Evolutionary conservation across 1,140 invertebrate genomes (phyloP), one percentile per base, ranked within the genome.

Genomic region (Pristionchus pacificus): DNA sequence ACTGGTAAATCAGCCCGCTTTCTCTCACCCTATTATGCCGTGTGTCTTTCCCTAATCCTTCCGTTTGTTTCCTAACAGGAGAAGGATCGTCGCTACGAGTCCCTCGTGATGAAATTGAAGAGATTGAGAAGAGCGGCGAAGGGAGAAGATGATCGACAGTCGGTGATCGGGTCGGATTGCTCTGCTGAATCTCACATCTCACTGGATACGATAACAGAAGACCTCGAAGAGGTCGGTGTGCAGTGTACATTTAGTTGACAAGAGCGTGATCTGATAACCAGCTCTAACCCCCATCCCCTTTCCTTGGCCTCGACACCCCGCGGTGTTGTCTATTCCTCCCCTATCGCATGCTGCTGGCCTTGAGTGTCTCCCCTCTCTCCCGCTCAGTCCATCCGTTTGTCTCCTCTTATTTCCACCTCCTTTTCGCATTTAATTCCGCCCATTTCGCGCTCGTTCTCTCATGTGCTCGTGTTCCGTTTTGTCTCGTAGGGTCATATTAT

Each of bases 151-250:
- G 81, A 83, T 30, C 71, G 77, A 55, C 77, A 82, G 60, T 60
- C 70, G 32, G 65, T 55, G 33, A 66, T 77, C 62, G 80, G 80
- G 25, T 78, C 75, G 15, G 80, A 81, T 67, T 74, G 79, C 58
- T 83, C 81, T 2, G 68, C 73, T 13, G 80, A 79, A 27, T 75
- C 73, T 32, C 70, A 72, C 3, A 65, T 77, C 57, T 72, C 60
- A 25, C 68, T 81, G 58, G 80, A 81, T 58, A 81, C 80, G 14
- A 81, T 81, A 33, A 75, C 76, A 32, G 80, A 81, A 61, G 81
- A 81, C 68, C 77, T 81, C 38, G 81, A 81, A 33, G 80, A 83
- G 77, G 80, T 81, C 38, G 28, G 67, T 75, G n/a, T n/a, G n/a
- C n/a, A n/a, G n/a, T n/a, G n/a, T n/a, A n/a, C n/a, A n/a, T n/a